These are phyloP conservation scores for Meteorus sp. DNA, from an alignment of 1,140 invertebrate genomes.

Conservation along the genomic window DNA sequence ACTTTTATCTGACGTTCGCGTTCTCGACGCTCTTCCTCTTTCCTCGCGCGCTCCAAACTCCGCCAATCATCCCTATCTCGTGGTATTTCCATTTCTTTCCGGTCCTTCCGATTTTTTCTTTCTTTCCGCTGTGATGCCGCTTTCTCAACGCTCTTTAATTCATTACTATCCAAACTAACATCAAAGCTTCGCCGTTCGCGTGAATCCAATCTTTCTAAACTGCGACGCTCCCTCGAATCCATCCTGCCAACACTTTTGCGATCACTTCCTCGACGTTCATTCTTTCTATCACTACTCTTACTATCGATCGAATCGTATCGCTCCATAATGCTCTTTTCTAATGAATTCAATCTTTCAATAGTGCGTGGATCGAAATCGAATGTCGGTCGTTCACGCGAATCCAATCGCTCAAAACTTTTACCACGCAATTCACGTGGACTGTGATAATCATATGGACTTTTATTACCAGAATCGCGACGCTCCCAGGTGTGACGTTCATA, in stretches of 20 bases:
- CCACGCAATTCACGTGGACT: constrained; percentile 39
- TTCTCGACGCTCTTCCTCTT: constrained; percentile 49
- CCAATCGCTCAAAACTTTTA: constrained; percentile 48
- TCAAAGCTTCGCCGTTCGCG: constrained; percentile 29
- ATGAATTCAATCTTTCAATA: constrained; percentile 41
- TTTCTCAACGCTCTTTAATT: constrained; percentile 18
- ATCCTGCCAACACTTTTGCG: constrained; percentile 27
- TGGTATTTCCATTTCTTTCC: constrained; percentile 44
- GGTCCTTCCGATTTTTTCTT: constrained; percentile 31
- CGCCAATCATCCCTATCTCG: constrained; percentile 53
- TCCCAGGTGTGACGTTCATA: constrained; percentile 47
- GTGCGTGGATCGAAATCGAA: constrained; percentile 51
- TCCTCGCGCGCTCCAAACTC: constrained; percentile 50
- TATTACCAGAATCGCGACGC: constrained; percentile 42
- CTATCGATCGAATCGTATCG: constrained; percentile 29
- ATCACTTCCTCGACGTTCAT: constrained; percentile 26
- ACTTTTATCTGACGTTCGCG: constrained; percentile 44
- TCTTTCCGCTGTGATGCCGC: constrained; percentile 25
- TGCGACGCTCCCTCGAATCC: constrained; percentile 33
- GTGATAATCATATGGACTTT: constrained; percentile 38
- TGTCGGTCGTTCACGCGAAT: constrained; percentile 41
- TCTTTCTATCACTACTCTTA: constrained; percentile 24
- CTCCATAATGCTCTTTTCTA: constrained; percentile 28
- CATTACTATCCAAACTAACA: constrained; percentile 33
- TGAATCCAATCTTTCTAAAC: constrained; percentile 32